phyloP scores from a whole-genome alignment of 2,797 vertebrate species.

The Heterohyrax brucei region DNA sequence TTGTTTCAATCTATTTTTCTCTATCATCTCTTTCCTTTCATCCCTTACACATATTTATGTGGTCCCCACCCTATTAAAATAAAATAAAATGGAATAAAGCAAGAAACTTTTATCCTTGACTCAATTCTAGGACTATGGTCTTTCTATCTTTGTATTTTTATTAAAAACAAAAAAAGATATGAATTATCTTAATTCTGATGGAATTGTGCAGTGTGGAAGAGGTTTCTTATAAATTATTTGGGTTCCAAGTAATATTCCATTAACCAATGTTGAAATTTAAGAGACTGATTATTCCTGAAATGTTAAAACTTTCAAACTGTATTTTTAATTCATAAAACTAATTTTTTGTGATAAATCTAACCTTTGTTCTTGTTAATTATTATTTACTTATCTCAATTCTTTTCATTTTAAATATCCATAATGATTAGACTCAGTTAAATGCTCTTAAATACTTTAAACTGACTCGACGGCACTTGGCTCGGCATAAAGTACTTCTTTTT shows the following conservation, averaged over 20 bases:
- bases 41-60: background rate
- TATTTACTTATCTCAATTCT: constrained; percentile 37
- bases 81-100: background rate
- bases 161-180: background rate
- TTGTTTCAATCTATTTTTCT: background rate
- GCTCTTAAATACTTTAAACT: constrained; percentile 7
- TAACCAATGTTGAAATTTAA: background rate
- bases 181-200: background rate
- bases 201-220: background rate
- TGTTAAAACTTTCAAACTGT: background rate
- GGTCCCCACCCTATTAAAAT: constrained; percentile 11
- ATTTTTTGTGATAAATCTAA: background rate
- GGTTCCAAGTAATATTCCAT: constrained; percentile 2
- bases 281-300: background rate
- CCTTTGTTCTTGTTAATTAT: background rate
- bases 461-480: no score
- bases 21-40: background rate
- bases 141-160: background rate
- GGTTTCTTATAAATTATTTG: constrained; percentile 10
- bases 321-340: constrained; percentile 31
- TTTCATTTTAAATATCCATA: background rate
- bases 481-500: no score
- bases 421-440: background rate
- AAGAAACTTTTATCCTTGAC: background rate
- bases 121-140: background rate